Conservation (phyloP, 2,113 vertebrate species). For the Genyomyrus donnyi region DNA sequence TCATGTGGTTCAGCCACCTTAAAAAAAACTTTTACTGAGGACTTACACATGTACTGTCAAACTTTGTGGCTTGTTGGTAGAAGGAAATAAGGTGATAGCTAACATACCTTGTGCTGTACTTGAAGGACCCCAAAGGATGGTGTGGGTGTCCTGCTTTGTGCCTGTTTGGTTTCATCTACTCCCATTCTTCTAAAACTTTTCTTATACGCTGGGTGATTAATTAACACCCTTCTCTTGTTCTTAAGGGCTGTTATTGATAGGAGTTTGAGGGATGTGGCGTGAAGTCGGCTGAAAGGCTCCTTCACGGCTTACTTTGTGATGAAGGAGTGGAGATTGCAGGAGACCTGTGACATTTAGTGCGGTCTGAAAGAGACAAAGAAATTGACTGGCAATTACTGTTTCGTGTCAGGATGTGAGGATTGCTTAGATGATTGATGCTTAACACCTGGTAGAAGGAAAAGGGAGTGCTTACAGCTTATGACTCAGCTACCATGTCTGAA, state of each 20-base stretch:
- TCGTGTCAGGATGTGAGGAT: slow-evolving; percentile 21
- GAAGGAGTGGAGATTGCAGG: slow-evolving; percentile 26
- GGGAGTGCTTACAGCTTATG: slow-evolving; percentile 6
- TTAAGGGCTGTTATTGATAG: slow-evolving; percentile 17
- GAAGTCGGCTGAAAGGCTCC: slow-evolving; percentile 23
- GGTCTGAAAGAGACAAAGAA: slow-evolving; percentile 24
- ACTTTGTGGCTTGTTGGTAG: background rate
- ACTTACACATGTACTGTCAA: background rate
- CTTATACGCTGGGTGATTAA: slow-evolving; percentile 9
- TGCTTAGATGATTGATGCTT: slow-evolving; percentile 15
- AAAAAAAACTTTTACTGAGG: slow-evolving; percentile 9
- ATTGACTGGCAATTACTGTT: slow-evolving; percentile 27
- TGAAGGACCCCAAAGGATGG: background rate
- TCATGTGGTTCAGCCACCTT: slow-evolving; percentile 1
- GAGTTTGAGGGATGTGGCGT: slow-evolving; percentile 21
- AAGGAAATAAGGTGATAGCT: background rate
- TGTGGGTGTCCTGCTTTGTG: slow-evolving; percentile 10
- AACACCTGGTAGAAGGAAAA: slow-evolving; percentile 11
- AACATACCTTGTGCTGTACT: background rate
- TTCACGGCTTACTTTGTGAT: slow-evolving; percentile 16
- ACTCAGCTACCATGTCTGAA: slow-evolving; percentile 9
- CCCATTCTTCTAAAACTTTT: slow-evolving; percentile 17
- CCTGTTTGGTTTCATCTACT: background rate
- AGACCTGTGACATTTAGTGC: slow-evolving; percentile 21
- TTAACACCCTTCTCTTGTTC: background rate